Conservation (phyloP, 2,113 vertebrate genomes). For the Lagopus leucura region DNA sequence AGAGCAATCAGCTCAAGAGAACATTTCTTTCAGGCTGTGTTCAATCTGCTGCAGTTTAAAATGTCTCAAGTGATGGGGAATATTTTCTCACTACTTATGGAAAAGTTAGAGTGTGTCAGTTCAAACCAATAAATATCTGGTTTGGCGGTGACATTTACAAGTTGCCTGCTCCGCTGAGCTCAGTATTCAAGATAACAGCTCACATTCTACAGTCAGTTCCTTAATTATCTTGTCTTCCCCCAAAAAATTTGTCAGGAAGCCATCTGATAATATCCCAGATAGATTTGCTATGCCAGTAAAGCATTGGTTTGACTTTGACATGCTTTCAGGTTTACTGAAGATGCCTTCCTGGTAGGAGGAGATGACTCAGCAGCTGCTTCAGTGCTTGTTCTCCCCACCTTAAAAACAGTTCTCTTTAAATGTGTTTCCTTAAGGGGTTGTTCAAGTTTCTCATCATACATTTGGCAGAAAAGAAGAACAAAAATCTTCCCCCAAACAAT, state of each 20-base stretch:
- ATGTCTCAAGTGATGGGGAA: constrained; percentile 20
- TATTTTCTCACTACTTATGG: constrained; percentile 57
- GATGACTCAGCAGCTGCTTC: not conserved
- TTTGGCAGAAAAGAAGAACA: not conserved
- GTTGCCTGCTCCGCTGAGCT: constrained; percentile 27
- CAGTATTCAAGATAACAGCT: not conserved
- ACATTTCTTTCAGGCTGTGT: not conserved
- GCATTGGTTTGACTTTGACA: not conserved
- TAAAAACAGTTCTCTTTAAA: constrained; percentile 33
- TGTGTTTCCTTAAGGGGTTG: constrained; percentile 10
- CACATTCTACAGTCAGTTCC: constrained; percentile 16
- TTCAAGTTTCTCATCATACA: constrained; percentile 15
- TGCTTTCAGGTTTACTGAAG: not conserved
- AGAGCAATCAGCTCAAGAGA: not conserved
- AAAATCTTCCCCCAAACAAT: not conserved
- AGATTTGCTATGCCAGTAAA: not conserved
- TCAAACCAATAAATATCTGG: constrained; percentile 61
- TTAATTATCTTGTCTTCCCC: constrained; percentile 60
- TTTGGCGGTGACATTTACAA: constrained; percentile 60
- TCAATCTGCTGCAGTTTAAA: constrained; percentile 45
- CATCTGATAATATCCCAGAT: not conserved
- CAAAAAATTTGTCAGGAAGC: constrained; percentile 3
- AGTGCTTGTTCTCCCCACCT: not conserved
- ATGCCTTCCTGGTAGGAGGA: not conserved
- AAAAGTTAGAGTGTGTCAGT: constrained; percentile 52